These are phyloP conservation scores for Cryptotermes secundus DNA, from an alignment of 1,140 invertebrate species.

Conservation along the genomic window DNA sequence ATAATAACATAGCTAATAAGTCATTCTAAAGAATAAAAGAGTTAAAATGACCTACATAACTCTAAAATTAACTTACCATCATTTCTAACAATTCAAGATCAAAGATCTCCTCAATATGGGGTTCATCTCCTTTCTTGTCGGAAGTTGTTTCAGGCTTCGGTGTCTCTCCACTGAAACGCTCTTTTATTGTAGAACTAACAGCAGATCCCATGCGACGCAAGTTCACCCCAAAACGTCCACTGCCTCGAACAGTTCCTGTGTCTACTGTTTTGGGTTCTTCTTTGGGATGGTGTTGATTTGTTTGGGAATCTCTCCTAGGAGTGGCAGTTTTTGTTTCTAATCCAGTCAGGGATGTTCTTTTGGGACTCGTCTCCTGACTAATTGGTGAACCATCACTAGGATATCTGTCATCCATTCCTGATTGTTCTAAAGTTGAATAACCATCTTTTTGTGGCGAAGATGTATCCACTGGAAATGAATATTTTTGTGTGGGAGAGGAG, in stretches of 20 bases:
- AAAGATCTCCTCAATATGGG: constrained; percentile 68
- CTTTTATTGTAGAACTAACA: constrained; percentile 23
- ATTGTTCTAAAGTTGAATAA: neutral
- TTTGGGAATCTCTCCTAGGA: constrained; percentile 12
- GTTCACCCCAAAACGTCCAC: constrained; percentile 64
- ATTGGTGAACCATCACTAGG: neutral
- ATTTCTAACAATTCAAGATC: constrained; percentile 66
- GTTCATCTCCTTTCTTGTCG: constrained; percentile 25
- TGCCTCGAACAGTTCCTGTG: constrained; percentile 27
- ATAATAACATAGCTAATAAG: too few relatives aligned
- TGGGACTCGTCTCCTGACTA: neutral
- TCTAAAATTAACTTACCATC: constrained; percentile 56
- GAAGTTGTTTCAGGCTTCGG: constrained; percentile 13
- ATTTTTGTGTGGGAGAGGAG: neutral
- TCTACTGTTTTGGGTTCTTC: neutral
- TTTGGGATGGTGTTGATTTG: neutral
- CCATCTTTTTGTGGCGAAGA: neutral
- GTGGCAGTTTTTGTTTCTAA: neutral
- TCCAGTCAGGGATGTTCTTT: neutral
- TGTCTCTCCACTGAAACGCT: neutral
- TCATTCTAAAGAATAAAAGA: too few relatives aligned
- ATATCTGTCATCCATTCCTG: neutral
- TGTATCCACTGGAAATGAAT: neutral
- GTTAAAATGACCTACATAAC: too few relatives aligned
- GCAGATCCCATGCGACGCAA: constrained; percentile 55